Percentiles rank a stretch among this genome's conserved stretches.
phyloP scores from a whole-genome alignment of 1,140 invertebrate genomes.

The Zaprionus camerounensis region DNA sequence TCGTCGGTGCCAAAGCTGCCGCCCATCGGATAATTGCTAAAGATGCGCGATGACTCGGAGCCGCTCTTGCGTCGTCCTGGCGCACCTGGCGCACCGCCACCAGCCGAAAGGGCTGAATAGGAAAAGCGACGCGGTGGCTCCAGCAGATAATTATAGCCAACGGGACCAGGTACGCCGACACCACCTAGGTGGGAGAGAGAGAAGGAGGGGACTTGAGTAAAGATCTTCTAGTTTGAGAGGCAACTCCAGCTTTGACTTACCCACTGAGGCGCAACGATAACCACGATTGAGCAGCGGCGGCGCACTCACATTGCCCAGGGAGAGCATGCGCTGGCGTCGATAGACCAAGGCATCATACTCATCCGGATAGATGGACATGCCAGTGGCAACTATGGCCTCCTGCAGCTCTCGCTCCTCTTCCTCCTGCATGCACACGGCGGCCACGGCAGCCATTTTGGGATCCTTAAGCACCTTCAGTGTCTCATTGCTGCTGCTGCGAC shows the following conservation, averaged over 20 bases:
- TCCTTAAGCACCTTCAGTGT: slow-evolving; percentile 87
- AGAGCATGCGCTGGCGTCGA: slow-evolving; percentile 85
- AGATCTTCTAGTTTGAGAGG: not conserved
- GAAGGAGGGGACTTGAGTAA: not conserved
- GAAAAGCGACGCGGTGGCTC: slow-evolving; percentile 87
- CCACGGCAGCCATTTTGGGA: slow-evolving; percentile 87
- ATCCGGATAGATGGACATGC: slow-evolving; percentile 85
- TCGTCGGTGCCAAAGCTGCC: slow-evolving; percentile 85
- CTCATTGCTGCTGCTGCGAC: slow-evolving; percentile 89
- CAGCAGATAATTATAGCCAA: slow-evolving; percentile 89
- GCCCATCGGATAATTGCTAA: slow-evolving; percentile 86
- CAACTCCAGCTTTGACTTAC: slow-evolving; percentile 56
- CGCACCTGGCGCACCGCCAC: slow-evolving; percentile 77
- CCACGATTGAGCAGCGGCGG: slow-evolving; percentile 85
- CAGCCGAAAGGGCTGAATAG: slow-evolving; percentile 76
- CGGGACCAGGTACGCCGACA: slow-evolving; percentile 76
- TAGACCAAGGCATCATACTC: slow-evolving; percentile 85
- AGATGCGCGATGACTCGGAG: slow-evolving; percentile 81
- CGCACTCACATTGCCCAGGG: slow-evolving; percentile 85
- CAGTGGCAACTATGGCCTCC: slow-evolving; percentile 89
- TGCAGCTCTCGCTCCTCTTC: slow-evolving; percentile 90
- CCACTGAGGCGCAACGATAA: slow-evolving; percentile 88
- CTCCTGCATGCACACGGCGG: slow-evolving; percentile 90
- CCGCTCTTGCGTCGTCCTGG: slow-evolving; percentile 84
- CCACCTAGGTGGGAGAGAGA: slow-evolving; percentile 39